A percentile compares a stretch with the other conserved stretches of the same genome.
These are phyloP conservation scores for Daubentonia madagascariensis DNA, from an alignment of 2,113 vertebrate species.

Conservation along the genomic window DNA sequence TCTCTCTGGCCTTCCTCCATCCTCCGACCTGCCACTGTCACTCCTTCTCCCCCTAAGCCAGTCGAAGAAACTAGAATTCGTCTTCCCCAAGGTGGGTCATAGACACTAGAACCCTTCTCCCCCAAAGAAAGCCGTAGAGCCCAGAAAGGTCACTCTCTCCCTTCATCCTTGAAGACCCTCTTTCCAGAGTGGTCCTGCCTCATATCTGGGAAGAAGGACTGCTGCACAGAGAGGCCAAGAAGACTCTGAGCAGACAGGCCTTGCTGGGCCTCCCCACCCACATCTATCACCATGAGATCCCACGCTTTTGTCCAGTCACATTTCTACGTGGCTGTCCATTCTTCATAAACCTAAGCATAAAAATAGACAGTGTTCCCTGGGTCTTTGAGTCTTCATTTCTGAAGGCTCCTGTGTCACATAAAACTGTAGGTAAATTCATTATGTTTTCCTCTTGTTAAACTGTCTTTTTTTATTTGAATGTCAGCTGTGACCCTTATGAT, in stretches of 20 bases:
- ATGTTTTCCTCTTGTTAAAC: background rate
- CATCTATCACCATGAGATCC: background rate
- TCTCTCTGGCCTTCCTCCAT: background rate
- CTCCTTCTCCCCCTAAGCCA: background rate
- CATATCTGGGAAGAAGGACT: background rate
- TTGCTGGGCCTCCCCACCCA: background rate
- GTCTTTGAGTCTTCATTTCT: background rate
- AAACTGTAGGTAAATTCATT: background rate
- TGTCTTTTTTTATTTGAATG: background rate
- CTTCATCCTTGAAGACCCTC: background rate
- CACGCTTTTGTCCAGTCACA: background rate
- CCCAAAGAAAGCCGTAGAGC: background rate
- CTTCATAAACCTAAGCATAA: background rate
- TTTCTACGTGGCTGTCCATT: background rate
- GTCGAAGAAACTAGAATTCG: background rate
- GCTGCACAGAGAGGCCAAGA: background rate
- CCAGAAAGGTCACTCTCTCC: background rate
- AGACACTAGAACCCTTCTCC: background rate
- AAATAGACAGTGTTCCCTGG: background rate
- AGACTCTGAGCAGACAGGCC: background rate
- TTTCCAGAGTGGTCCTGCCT: background rate
- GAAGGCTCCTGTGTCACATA: background rate
- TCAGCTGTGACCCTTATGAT: background rate
- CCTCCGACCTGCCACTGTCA: background rate
- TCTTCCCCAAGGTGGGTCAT: background rate